Evolutionary conservation across 2,888 invertebrate species (phyloP), one percentile per base, ranked within the genome.

Genomic region (Trachelus stipa): DNA sequence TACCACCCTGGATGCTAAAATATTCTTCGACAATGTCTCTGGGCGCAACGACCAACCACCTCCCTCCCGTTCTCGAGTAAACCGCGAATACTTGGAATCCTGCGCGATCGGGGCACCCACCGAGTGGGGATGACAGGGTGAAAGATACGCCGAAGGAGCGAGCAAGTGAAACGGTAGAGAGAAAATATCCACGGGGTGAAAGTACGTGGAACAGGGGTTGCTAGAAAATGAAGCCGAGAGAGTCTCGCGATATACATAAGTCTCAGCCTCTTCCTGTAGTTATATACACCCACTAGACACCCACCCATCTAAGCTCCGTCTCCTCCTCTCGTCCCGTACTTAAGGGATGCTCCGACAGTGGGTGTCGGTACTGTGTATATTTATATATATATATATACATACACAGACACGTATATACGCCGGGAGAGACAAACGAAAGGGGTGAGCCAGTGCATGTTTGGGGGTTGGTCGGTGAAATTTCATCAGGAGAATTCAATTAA

Each of bases 401-500:
- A 37, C 3, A 37, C 15, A 15, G 6, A 56, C 2, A 40, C 40
- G 23, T 23, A 56, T 56, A 23, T 9, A 56, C 9, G 2, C 56
- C 9, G 76, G 75, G 76, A 77, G 80, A 78, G 82, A 75, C 79
- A 81, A 77, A 79, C 73, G 79, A 37, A 74, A 73, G 68, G 77
- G 68, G 23, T 31, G 31, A 35, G 56, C 56, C 9, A 23, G 56
- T 56, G 23, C 56, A 56, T 56, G 56, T 56, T 56, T 56, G 56
- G 56, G 56, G 23, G 56, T 56, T 56, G 56, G 56, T 56, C 56
- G 56, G 56, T 88, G 88, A 89, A 89, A 90, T 90, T 90, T 90
- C 88, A 89, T 88, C 87, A 84, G 83, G 83, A 83, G 85, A 87
- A 90, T 90, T 90, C 90, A 90, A 90, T 91, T 91, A 90, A 90